A percentile compares a stretch with the other conserved stretches of the same genome.
Evolutionary conservation across 2,113 vertebrate genomes (phyloP).

Genomic region (Donacobius atricapilla): DNA sequence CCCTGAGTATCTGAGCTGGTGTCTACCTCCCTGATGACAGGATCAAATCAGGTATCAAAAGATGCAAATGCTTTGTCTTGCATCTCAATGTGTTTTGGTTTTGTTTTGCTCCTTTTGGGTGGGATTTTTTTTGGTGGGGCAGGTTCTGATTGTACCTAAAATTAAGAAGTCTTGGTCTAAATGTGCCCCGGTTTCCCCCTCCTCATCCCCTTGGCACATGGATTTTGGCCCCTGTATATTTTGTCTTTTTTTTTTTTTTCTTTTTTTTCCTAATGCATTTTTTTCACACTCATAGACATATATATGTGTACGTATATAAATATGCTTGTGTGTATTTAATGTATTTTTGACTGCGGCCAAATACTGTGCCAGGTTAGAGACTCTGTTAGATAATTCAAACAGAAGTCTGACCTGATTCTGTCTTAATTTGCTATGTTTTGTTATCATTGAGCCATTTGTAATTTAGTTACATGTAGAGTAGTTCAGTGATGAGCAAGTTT

Average conservation of each 20-base stretch:
- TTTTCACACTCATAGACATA: neutral
- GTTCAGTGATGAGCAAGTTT: conserved; percentile 58
- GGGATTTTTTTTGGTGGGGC: accelerated
- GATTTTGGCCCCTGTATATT: neutral
- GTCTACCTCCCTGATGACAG: neutral
- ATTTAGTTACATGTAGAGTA: conserved; percentile 58
- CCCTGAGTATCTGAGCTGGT: neutral
- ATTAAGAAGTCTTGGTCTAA: neutral
- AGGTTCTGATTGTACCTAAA: neutral
- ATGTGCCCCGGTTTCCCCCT: neutral
- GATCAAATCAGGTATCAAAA: neutral
- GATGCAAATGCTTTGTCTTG: neutral
- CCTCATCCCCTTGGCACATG: neutral
- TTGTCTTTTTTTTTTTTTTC: too few species aligned
- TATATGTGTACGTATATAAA: neutral
- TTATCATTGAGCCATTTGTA: conserved; percentile 67
- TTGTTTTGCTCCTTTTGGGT: neutral
- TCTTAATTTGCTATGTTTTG: conserved; percentile 64
- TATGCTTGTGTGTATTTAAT: neutral
- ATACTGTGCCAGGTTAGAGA: conserved; percentile 37
- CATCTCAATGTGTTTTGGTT: neutral
- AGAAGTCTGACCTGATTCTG: conserved; percentile 51
- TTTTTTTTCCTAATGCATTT: neutral
- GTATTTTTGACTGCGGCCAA: conserved; percentile 13
- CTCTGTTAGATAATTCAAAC: conserved; percentile 40